Evolutionary conservation across 1,140 invertebrate species (phyloP).

Genomic region (Lasioglossum baleicum): DNA sequence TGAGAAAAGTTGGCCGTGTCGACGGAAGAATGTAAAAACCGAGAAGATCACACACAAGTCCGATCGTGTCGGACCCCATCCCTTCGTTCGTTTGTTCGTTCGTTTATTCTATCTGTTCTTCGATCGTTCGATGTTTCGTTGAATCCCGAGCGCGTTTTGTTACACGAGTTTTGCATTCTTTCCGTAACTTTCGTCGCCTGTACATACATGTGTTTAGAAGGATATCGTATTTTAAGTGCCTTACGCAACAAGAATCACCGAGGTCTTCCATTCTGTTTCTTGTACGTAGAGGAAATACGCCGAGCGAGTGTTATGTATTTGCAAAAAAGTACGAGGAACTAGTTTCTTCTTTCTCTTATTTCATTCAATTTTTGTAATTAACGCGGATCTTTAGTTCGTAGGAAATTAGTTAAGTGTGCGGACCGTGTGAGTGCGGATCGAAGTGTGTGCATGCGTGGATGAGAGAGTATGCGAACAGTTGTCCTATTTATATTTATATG

Average conservation of each 20-base stretch:
- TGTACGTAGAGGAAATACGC: slow-evolving; percentile 62
- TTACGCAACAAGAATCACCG: slow-evolving; percentile 80
- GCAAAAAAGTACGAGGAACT: slow-evolving; percentile 48
- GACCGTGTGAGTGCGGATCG: slow-evolving; percentile 38
- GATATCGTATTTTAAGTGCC: slow-evolving; percentile 76
- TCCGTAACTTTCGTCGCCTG: slow-evolving; percentile 36
- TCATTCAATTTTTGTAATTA: slow-evolving; percentile 44
- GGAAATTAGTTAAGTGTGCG: slow-evolving; percentile 52
- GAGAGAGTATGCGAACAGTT: slow-evolving; percentile 53
- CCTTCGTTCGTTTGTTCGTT: neutral
- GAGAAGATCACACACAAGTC: neutral
- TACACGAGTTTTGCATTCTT: neutral
- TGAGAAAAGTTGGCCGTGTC: neutral
- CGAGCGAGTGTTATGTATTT: slow-evolving; percentile 52
- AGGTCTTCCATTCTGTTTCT: slow-evolving; percentile 79
- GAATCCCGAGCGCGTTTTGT: neutral
- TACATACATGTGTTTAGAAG: slow-evolving; percentile 64
- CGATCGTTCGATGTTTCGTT: neutral
- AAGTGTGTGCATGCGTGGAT: slow-evolving; percentile 54
- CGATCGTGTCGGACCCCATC: no score
- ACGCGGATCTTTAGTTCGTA: slow-evolving; percentile 49
- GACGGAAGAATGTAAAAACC: neutral
- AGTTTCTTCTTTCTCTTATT: neutral
- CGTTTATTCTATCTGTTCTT: no score
- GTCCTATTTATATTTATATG: slow-evolving; percentile 78